These are phyloP conservation scores for Eupithecia abbreviata DNA, from an alignment of 2,888 invertebrate species.

Conservation along the genomic window DNA sequence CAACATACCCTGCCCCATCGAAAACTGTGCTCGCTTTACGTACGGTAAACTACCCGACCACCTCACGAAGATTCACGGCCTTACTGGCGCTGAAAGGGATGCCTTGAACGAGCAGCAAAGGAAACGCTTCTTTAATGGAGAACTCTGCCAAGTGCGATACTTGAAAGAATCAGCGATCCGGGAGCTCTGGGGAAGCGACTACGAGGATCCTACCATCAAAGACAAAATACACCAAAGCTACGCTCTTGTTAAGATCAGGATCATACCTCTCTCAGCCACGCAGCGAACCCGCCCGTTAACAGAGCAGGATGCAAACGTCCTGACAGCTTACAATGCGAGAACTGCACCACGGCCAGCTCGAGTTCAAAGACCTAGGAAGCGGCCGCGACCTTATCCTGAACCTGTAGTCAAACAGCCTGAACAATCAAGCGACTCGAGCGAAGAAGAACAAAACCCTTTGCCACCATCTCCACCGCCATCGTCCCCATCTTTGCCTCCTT, in stretches of 20 bases:
- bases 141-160: slow-evolving; percentile 79
- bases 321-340: slow-evolving; percentile 80
- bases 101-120: slow-evolving; percentile 79
- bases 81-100: slow-evolving; percentile 78
- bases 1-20: slow-evolving; percentile 81
- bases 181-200: slow-evolving; percentile 80
- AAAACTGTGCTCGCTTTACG: slow-evolving; percentile 81
- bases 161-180: slow-evolving; percentile 81
- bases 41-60: slow-evolving; percentile 82
- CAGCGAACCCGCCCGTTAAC: slow-evolving; percentile 77
- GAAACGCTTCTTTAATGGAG: slow-evolving; percentile 82
- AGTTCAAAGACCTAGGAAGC: slow-evolving; percentile 67
- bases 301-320: slow-evolving; percentile 80
- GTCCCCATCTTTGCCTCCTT: slow-evolving; percentile 75
- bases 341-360: slow-evolving; percentile 76
- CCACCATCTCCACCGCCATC: slow-evolving; percentile 78
- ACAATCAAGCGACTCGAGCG: slow-evolving; percentile 77
- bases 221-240: slow-evolving; percentile 81
- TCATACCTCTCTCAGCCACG: slow-evolving; percentile 78
- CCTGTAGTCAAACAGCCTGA: slow-evolving; percentile 66
- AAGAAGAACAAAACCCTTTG: slow-evolving; percentile 75
- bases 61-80: slow-evolving; percentile 79
- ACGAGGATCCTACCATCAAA: slow-evolving; percentile 77
- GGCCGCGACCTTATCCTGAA: slow-evolving; percentile 71
- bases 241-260: slow-evolving; percentile 78